Conservation (phyloP, 2,888 invertebrate genomes). For the Lingula anatina region DNA sequence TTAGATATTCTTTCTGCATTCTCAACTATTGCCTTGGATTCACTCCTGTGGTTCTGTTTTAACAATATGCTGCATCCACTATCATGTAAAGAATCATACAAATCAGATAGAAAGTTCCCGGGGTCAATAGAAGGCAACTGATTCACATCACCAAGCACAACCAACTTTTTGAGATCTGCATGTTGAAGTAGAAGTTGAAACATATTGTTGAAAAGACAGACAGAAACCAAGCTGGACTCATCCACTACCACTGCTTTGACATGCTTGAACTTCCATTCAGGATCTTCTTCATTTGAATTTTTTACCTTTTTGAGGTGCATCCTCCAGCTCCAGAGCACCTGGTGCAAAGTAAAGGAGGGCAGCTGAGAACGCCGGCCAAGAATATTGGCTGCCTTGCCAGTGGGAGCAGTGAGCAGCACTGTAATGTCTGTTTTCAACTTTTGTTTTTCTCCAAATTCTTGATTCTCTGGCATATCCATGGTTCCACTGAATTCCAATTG, state of each 20-base stretch:
- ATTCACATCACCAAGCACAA: constrained; percentile 38
- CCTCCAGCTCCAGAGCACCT: constrained; percentile 23
- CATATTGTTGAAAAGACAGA: constrained; percentile 28
- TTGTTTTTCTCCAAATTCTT: neutral
- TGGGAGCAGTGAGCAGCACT: constrained; percentile 40
- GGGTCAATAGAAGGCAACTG: constrained; percentile 46
- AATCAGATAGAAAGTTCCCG: constrained; percentile 37
- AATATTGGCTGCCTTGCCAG: constrained; percentile 41
- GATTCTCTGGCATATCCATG: neutral
- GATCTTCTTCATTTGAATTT: constrained; percentile 8
- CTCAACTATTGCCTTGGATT: constrained; percentile 33
- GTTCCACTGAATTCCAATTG: neutral
- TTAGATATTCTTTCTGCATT: constrained; percentile 37
- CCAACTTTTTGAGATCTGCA: constrained; percentile 24
- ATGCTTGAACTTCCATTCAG: constrained; percentile 21
- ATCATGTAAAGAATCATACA: constrained; percentile 13
- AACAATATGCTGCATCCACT: constrained; percentile 26
- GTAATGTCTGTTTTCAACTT: neutral
- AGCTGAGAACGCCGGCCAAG: constrained; percentile 29
- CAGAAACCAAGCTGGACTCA: constrained; percentile 40
- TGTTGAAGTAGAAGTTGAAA: constrained; percentile 24
- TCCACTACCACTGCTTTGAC: constrained; percentile 33
- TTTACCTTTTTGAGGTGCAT: neutral
- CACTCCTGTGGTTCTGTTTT: constrained; percentile 36
- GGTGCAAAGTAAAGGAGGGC: constrained; percentile 33